Conservation (phyloP, 2,113 vertebrate species). For the Mixornis gularis region DNA sequence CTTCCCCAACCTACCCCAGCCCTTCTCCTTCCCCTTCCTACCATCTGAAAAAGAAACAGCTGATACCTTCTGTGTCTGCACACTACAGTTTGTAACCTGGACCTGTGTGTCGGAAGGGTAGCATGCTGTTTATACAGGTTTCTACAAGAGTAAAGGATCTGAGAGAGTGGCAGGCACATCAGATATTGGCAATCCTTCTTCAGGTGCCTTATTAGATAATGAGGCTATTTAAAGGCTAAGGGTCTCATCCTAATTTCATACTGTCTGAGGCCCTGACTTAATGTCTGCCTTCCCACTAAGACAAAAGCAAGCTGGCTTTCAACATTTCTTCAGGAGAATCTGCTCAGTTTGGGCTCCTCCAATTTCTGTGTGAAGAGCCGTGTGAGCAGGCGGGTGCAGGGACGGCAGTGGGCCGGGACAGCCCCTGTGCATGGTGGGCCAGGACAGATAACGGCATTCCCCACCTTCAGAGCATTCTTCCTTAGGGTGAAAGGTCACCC, state of each 20-base stretch:
- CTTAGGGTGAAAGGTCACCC: slow-evolving; percentile 84
- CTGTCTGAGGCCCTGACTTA: background rate
- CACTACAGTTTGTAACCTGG: background rate
- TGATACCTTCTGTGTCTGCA: background rate
- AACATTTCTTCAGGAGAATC: background rate
- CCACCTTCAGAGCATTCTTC: slow-evolving; percentile 89
- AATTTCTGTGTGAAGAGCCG: background rate
- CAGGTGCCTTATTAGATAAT: background rate
- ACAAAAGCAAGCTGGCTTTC: background rate
- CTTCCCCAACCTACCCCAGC: background rate
- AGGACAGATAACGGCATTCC: slow-evolving; percentile 73
- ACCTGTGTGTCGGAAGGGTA: background rate
- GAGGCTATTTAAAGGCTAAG: background rate
- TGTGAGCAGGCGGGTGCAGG: background rate
- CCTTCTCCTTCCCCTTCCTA: background rate
- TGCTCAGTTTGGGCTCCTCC: background rate
- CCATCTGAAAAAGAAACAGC: background rate
- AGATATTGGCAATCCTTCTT: background rate
- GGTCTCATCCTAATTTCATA: background rate
- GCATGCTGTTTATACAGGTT: background rate
- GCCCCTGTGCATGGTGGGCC: slow-evolving; percentile 71
- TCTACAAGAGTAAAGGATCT: background rate
- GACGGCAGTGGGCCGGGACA: slow-evolving; percentile 29
- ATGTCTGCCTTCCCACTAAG: background rate
- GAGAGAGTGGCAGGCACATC: background rate